These are phyloP conservation scores for Trisateles emortualis DNA, from an alignment of 2,888 invertebrate genomes.

Conservation along the genomic window DNA sequence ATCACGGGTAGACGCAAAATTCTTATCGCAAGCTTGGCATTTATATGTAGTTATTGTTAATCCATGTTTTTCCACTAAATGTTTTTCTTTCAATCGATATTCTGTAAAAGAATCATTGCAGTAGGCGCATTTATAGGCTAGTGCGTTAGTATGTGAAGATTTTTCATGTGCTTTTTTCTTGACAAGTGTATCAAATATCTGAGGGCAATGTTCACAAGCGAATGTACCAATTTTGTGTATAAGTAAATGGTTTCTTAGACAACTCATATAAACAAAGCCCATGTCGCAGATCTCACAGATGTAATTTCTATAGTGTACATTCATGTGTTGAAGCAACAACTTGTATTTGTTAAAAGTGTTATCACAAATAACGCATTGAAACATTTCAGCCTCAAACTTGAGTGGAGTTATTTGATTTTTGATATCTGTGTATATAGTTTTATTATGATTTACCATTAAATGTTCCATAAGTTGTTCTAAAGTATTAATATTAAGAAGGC, in stretches of 20 bases:
- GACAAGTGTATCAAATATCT: constrained; percentile 59
- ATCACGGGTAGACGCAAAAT: constrained; percentile 7
- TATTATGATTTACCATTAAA: constrained; percentile 48
- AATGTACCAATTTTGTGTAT: constrained; percentile 38
- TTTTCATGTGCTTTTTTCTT: constrained; percentile 63
- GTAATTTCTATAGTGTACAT: constrained; percentile 64
- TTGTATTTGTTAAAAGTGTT: constrained; percentile 41
- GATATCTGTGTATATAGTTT: constrained; percentile 41
- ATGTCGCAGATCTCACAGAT: constrained; percentile 61
- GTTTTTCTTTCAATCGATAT: not conserved
- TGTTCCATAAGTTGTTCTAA: constrained; percentile 52
- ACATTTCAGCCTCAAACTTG: constrained; percentile 32
- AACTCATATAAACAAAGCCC: constrained; percentile 52
- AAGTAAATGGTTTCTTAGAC: constrained; percentile 32
- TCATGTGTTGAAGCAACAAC: constrained; percentile 56
- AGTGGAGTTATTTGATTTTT: constrained; percentile 51
- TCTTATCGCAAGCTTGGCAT: constrained; percentile 32
- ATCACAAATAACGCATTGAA: constrained; percentile 36
- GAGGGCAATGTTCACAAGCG: constrained; percentile 61
- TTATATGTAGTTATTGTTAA: constrained; percentile 5
- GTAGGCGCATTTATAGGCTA: constrained; percentile 4
- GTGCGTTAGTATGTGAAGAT: not conserved
- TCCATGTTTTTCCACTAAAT: constrained; percentile 2
- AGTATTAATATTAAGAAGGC: constrained; percentile 39
- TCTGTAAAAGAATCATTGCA: constrained; percentile 9